These are phyloP conservation scores for Trichogramma dendrolimi DNA, from an alignment of 2,888 invertebrate genomes.

Conservation along the genomic window DNA sequence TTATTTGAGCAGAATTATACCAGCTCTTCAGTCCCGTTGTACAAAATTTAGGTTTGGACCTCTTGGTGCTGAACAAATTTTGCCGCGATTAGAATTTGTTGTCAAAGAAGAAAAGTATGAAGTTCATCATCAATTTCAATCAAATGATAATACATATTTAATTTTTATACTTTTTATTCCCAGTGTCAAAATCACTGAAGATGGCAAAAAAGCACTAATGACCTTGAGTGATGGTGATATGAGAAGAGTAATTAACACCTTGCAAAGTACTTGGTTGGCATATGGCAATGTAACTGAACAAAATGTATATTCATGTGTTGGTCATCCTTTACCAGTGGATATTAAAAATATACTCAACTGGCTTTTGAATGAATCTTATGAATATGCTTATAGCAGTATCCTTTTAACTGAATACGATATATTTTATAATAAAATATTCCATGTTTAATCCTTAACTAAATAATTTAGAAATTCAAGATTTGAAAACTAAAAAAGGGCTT, in stretches of 20 bases:
- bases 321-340: constrained; percentile 87
- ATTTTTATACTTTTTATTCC: constrained; percentile 11
- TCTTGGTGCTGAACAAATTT: constrained; percentile 76
- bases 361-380: constrained; percentile 75
- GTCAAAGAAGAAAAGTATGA: constrained; percentile 75
- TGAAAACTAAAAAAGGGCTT: constrained; percentile 85
- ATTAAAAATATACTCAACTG: constrained; percentile 84
- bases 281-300: constrained; percentile 84
- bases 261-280: constrained; percentile 94
- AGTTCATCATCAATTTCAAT: background rate
- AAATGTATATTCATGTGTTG: constrained; percentile 92
- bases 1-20: constrained; percentile 97
- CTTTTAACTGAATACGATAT: constrained; percentile 49
- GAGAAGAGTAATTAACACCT: constrained; percentile 92
- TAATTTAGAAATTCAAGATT: constrained; percentile 67
- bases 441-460: constrained; percentile 34
- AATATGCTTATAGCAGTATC: constrained; percentile 75
- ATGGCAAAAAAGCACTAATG: constrained; percentile 84
- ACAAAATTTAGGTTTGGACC: constrained; percentile 96
- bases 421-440: constrained; percentile 5
- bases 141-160: background rate
- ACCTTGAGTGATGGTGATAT: constrained; percentile 94
- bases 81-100: constrained; percentile 83
- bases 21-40: constrained; percentile 96
- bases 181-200: constrained; percentile 69